A percentile compares a stretch with the other conserved stretches of the same genome.
Evolutionary conservation across 2,888 invertebrate genomes (phyloP).

Genomic region (Melipona bicolor): DNA sequence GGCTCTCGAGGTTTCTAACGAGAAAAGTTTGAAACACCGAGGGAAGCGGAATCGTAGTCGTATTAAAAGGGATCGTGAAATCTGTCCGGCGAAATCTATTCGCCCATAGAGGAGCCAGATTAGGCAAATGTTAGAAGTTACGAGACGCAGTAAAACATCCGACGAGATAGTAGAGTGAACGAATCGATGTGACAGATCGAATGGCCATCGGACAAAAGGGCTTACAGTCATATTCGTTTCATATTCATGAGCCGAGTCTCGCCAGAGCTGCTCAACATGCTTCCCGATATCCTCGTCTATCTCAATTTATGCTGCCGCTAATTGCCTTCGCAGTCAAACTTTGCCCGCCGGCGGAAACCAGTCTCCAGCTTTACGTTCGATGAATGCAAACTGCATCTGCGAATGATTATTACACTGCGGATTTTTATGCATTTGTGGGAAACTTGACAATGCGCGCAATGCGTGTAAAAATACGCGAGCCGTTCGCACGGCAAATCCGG

Average conservation of each 20-base stretch:
- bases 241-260: slow-evolving; percentile 74
- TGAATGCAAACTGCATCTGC: slow-evolving; percentile 56
- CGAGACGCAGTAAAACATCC: slow-evolving; percentile 34
- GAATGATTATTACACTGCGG: not conserved
- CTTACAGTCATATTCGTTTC: slow-evolving; percentile 74
- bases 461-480: too few relatives aligned
- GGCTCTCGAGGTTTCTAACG: not conserved
- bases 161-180: slow-evolving; percentile 37
- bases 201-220: slow-evolving; percentile 69
- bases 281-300: slow-evolving; percentile 66
- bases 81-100: not conserved
- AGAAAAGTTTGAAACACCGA: not conserved
- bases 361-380: slow-evolving; percentile 62
- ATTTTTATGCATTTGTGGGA: too few relatives aligned
- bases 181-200: slow-evolving; percentile 52
- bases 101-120: slow-evolving; percentile 6
- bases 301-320: slow-evolving; percentile 73
- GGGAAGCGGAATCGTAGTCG: not conserved
- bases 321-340: slow-evolving; percentile 70
- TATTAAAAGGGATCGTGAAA: not conserved
- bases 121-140: slow-evolving; percentile 37
- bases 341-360: slow-evolving; percentile 55
- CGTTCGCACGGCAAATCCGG: too few relatives aligned
- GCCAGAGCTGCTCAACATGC: slow-evolving; percentile 65
- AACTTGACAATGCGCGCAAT: too few relatives aligned